phyloP scores from a whole-genome alignment of 2,888 invertebrate genomes.

The Pharmacophagus antenor region DNA sequence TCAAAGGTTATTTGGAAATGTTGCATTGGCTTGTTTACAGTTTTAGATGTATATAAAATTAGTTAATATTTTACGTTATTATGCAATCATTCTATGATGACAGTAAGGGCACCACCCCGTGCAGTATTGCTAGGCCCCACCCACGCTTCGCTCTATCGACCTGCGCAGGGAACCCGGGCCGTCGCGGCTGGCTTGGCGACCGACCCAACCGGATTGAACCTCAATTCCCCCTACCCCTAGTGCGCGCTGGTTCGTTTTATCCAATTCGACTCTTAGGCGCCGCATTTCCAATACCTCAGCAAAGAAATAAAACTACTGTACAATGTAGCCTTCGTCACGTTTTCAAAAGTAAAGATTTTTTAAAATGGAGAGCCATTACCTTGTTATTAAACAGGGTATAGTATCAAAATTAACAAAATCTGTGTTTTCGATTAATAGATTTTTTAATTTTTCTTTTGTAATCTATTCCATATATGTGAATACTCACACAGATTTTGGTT shows the following conservation, averaged over 20 bases:
- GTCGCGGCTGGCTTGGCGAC: constrained; percentile 54
- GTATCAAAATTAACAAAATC: neutral
- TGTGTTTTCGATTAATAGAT: neutral
- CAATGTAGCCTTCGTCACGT: constrained; percentile 29
- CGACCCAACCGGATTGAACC: constrained; percentile 54
- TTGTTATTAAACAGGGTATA: neutral
- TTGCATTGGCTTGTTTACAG: neutral
- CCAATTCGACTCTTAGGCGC: constrained; percentile 45
- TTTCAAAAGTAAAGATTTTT: neutral
- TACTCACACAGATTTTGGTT: too few species aligned
- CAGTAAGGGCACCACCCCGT: constrained; percentile 73
- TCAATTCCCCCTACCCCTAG: constrained; percentile 43
- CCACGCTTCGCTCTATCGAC: constrained; percentile 74
- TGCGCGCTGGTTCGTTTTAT: constrained; percentile 43
- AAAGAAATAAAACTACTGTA: constrained; percentile 40
- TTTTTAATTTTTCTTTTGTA: neutral
- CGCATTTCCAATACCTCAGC: constrained; percentile 37
- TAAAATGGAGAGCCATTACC: too few species aligned
- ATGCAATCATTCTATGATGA: constrained; percentile 62
- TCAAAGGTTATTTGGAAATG: neutral
- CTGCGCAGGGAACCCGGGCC: constrained; percentile 68
- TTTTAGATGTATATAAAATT: neutral
- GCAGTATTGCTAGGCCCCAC: constrained; percentile 66
- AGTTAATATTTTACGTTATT: constrained; percentile 38
- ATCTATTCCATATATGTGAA: neutral